These are phyloP conservation scores for Aegotheles bennettii DNA, from an alignment of 2,113 vertebrate species.

Conservation along the genomic window DNA sequence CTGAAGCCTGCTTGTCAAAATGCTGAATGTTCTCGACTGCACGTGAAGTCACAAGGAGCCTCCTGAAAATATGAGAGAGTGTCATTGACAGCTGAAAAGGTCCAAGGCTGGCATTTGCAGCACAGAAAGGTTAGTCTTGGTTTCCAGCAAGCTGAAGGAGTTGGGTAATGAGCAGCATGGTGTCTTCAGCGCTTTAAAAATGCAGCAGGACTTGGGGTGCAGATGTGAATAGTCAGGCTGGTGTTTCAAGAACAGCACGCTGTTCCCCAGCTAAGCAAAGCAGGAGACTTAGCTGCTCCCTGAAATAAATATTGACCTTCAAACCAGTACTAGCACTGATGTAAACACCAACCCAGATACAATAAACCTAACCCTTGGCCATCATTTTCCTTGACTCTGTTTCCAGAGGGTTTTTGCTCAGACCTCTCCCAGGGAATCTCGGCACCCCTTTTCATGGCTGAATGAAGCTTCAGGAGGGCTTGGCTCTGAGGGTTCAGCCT, in stretches of 20 bases:
- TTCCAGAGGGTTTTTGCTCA: neutral
- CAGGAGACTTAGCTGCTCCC: neutral
- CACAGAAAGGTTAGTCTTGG: neutral
- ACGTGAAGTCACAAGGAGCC: neutral
- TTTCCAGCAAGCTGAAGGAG: neutral
- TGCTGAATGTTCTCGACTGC: rapidly evolving
- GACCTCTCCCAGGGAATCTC: neutral
- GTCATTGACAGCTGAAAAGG: neutral
- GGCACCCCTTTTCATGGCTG: neutral
- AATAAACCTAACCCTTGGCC: neutral
- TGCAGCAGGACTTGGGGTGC: neutral
- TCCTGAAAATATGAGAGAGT: neutral
- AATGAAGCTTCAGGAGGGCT: neutral
- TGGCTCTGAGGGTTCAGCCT: neutral
- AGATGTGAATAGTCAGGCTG: neutral
- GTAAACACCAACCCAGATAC: neutral
- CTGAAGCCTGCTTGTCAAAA: neutral
- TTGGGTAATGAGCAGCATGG: neutral
- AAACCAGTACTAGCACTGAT: neutral
- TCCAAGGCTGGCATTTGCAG: neutral
- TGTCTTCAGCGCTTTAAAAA: neutral
- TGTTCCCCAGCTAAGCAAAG: neutral
- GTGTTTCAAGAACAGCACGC: rapidly evolving
- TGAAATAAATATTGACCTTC: neutral
- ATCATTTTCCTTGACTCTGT: neutral